Conservation (phyloP, 1,140 invertebrate species). For the Gryon sp. region DNA sequence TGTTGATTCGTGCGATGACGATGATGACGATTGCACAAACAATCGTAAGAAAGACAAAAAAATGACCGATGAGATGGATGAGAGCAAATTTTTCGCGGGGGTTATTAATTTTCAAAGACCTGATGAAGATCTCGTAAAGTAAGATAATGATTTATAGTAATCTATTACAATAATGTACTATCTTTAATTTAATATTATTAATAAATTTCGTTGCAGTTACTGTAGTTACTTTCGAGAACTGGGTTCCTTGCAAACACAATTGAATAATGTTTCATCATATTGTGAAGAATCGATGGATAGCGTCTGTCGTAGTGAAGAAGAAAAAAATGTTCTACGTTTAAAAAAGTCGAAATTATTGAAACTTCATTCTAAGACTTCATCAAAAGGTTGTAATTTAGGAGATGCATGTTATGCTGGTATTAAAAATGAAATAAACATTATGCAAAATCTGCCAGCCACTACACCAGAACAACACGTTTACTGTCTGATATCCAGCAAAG, state of each 20-base stretch:
- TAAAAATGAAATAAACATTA: constrained; percentile 59
- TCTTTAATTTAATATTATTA: not conserved
- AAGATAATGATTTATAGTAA: constrained; percentile 27
- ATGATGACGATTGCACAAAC: constrained; percentile 47
- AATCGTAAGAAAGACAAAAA: constrained; percentile 58
- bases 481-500: constrained; percentile 77
- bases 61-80: constrained; percentile 67
- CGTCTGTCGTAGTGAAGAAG: constrained; percentile 29
- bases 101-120: constrained; percentile 72
- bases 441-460: constrained; percentile 52
- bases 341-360: constrained; percentile 38
- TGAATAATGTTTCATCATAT: constrained; percentile 10
- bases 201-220: constrained; percentile 75
- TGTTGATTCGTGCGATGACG: constrained; percentile 63
- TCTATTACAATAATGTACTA: too few species aligned
- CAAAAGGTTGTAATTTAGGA: constrained; percentile 6
- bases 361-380: constrained; percentile 21
- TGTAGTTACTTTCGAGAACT: constrained; percentile 81
- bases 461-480: constrained; percentile 72
- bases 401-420: not conserved
- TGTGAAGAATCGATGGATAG: constrained; percentile 32
- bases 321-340: constrained; percentile 35
- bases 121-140: constrained; percentile 71
- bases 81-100: constrained; percentile 73
- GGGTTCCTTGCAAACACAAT: constrained; percentile 78